Evolutionary conservation across 2,113 vertebrate species (phyloP), one percentile per base, ranked within the genome.

Genomic region (Poecile atricapillus): DNA sequence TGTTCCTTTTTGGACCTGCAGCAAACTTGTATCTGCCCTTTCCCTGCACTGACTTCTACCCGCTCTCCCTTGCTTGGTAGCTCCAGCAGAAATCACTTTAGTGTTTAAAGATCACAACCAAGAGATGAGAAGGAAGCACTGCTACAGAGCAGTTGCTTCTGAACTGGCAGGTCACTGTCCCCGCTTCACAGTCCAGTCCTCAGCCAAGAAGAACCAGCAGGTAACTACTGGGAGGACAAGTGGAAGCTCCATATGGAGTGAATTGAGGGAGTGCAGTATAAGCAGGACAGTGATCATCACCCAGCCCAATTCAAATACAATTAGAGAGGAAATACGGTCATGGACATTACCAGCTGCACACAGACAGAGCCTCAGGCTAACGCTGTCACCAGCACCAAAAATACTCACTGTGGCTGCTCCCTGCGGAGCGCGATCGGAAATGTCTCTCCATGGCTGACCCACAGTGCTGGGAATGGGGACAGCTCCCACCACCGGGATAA

Each of bases 351-450:
- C 11, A 70, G 89, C 71, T 52, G 80, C 85, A 76, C 84, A 47
- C 49, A 93, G 79, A 76, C 91, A 93, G 44, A 93, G 87, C 95
- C 93, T 65, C 7, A 0, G 92, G 95, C 86, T 50, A 91, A 21
- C 1, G 1, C 67, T 23, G 82, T 90, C 90, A 77, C 78, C 82
- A 80, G 85, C 7, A 5, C 87, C 88, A 89, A 76, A 91, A 90
- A 73, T 76, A 76, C 68, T 68, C 19, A 1, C 67, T 43, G 53
- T 52, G 92, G 90, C 82, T 17, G 76, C 50, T 68, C 65, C 67
- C 81, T 3, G 1, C 0, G 1, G 55, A 76, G 74, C 0, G 0
- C 14, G 0, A 33, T 22, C 1, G 9, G 79, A 95, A 75, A 53
- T 5, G 31, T 31, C 37, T 85, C 75, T 65, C 79, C 76, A 9